Conservation (phyloP, 2,888 invertebrate genomes). For the Acholoe squamosa region DNA sequence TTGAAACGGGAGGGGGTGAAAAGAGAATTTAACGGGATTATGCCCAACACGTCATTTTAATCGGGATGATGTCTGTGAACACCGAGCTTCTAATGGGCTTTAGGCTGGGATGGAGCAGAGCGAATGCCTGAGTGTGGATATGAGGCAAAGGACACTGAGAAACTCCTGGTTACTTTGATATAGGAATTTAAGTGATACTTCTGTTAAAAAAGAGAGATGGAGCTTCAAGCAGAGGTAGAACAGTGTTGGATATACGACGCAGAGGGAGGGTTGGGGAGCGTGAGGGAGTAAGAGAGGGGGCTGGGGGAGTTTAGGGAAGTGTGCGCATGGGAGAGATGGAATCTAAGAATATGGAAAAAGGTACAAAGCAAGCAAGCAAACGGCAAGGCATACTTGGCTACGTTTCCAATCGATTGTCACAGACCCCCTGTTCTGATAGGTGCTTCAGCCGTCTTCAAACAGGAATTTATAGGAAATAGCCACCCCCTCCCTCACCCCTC, state of each 20-base stretch:
- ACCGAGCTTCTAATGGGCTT: slow-evolving; percentile 45
- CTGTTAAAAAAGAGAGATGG: neutral
- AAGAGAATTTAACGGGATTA: slow-evolving; percentile 40
- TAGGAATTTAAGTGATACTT: slow-evolving; percentile 31
- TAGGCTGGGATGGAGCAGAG: neutral
- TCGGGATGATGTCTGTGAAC: slow-evolving; percentile 41
- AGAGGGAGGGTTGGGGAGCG: neutral
- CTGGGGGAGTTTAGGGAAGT: neutral
- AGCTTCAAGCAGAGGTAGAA: neutral
- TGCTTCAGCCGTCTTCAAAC: neutral
- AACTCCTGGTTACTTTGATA: slow-evolving; percentile 36
- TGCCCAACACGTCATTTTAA: slow-evolving; percentile 43
- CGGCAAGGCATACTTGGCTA: slow-evolving; percentile 33
- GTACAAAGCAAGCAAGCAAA: slow-evolving; percentile 1
- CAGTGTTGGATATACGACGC: neutral
- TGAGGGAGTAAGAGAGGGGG: too few relatives aligned
- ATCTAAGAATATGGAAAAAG: neutral
- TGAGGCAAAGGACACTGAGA: neutral
- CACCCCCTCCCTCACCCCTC: too few relatives aligned
- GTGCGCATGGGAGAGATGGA: neutral
- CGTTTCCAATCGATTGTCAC: slow-evolving; percentile 40
- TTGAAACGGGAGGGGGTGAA: neutral
- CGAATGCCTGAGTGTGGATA: neutral
- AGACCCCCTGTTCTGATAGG: neutral
- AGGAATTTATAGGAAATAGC: neutral